Evolutionary conservation across 2,113 vertebrate genomes (phyloP).

Genomic region (Blennius ocellaris): DNA sequence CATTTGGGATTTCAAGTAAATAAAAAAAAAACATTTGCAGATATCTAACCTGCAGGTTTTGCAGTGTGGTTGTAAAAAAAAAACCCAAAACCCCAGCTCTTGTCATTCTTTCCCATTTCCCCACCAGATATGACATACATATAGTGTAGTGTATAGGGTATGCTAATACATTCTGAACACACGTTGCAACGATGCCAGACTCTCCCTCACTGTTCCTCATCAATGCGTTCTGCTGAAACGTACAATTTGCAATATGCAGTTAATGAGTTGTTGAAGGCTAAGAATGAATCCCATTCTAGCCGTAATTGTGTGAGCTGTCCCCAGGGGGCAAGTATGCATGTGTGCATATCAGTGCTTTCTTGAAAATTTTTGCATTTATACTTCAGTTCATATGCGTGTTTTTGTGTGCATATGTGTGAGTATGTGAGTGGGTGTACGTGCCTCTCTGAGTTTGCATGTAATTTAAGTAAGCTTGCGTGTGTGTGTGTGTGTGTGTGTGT

Average conservation of each 20-base stretch:
- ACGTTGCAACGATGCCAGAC: constrained; percentile 64
- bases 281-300: constrained; percentile 84
- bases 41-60: constrained; percentile 31
- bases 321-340: constrained; percentile 52
- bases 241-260: constrained; percentile 85
- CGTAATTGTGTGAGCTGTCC: constrained; percentile 83
- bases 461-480: constrained; percentile 72
- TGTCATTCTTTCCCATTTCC: neutral
- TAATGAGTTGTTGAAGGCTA: constrained; percentile 86
- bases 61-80: neutral
- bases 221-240: constrained; percentile 84
- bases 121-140: constrained; percentile 30
- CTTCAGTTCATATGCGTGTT: constrained; percentile 2
- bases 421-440: no score
- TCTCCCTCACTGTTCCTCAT: constrained; percentile 80
- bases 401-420: neutral
- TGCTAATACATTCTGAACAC: constrained; percentile 76
- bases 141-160: constrained; percentile 51
- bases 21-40: constrained; percentile 16
- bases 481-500: constrained; percentile 69
- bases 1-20: constrained; percentile 20
- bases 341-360: neutral
- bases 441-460: no score
- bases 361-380: constrained; percentile 21
- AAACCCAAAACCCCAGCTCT: neutral